These are phyloP conservation scores for Corapipo altera DNA, from an alignment of 2,113 vertebrate genomes.

Conservation along the genomic window DNA sequence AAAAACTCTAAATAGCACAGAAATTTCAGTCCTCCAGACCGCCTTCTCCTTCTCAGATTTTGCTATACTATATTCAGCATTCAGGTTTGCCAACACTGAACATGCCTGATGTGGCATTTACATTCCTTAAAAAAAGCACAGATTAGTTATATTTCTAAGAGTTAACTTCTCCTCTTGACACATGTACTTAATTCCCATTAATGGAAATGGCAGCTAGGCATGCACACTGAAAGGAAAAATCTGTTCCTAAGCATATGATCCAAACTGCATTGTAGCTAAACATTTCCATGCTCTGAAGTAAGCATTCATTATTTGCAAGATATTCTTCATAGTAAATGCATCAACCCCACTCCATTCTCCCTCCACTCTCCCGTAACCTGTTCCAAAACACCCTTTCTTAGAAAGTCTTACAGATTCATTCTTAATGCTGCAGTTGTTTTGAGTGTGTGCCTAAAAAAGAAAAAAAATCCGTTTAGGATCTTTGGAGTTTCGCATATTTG, in stretches of 20 bases:
- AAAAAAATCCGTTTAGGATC: constrained; percentile 43
- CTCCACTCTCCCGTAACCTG: neutral
- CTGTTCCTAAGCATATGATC: constrained; percentile 62
- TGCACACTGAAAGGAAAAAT: constrained; percentile 57
- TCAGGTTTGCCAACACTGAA: constrained; percentile 52
- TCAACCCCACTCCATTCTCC: neutral
- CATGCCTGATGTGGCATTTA: constrained; percentile 67
- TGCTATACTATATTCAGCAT: constrained; percentile 53
- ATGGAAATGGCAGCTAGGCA: constrained; percentile 69
- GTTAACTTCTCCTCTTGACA: constrained; percentile 69
- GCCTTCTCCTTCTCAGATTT: constrained; percentile 53
- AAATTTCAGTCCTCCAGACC: constrained; percentile 61
- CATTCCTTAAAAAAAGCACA: constrained; percentile 52
- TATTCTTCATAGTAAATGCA: constrained; percentile 43
- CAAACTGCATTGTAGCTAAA: constrained; percentile 64
- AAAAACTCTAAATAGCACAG: constrained; percentile 62
- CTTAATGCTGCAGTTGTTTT: constrained; percentile 4
- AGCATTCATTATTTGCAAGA: constrained; percentile 33
- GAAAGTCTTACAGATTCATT: neutral
- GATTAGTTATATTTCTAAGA: constrained; percentile 64
- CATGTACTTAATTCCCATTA: constrained; percentile 70
- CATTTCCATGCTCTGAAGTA: constrained; percentile 59
- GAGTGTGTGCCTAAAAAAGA: constrained; percentile 9
- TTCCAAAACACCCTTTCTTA: neutral
- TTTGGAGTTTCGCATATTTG: constrained; percentile 51